Percentiles rank a stretch among this genome's conserved stretches.
These are phyloP conservation scores for Leucosticte australis DNA, from an alignment of 2,113 vertebrate species.

Conservation along the genomic window DNA sequence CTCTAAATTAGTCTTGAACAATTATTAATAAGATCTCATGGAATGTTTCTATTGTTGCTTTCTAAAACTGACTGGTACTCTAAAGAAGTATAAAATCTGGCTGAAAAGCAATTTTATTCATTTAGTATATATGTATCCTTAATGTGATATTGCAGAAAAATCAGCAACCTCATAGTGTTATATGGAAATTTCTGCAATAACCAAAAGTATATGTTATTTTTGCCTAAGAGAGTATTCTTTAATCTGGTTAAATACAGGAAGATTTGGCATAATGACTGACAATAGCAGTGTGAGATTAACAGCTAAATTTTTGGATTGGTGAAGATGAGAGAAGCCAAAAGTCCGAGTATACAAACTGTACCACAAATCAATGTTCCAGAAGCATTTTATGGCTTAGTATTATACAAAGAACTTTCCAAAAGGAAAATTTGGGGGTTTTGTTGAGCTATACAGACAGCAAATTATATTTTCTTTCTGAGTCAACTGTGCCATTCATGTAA, in stretches of 20 bases:
- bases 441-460: not conserved
- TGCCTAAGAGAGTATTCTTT: not conserved
- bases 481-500: not conserved
- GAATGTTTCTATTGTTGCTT: not conserved
- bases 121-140: not conserved
- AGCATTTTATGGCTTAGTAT: not conserved
- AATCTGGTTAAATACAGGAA: not conserved
- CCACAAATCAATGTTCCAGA: not conserved
- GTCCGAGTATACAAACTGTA: not conserved
- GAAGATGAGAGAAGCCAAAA: not conserved
- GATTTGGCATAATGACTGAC: not conserved
- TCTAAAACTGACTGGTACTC: not conserved
- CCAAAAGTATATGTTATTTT: not conserved
- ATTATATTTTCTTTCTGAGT: not conserved
- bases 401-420: not conserved
- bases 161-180: not conserved
- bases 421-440: not conserved
- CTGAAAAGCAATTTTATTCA: not conserved
- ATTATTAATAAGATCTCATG: not conserved
- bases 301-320: not conserved
- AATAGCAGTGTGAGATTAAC: not conserved
- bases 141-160: not conserved
- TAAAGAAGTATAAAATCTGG: not conserved
- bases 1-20: constrained; percentile 9
- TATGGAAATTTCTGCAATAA: not conserved